A percentile compares a stretch with the other conserved stretches of the same genome.
Evolutionary conservation across 2,797 vertebrate genomes (phyloP).

Genomic region (Aythya fuligula): DNA sequence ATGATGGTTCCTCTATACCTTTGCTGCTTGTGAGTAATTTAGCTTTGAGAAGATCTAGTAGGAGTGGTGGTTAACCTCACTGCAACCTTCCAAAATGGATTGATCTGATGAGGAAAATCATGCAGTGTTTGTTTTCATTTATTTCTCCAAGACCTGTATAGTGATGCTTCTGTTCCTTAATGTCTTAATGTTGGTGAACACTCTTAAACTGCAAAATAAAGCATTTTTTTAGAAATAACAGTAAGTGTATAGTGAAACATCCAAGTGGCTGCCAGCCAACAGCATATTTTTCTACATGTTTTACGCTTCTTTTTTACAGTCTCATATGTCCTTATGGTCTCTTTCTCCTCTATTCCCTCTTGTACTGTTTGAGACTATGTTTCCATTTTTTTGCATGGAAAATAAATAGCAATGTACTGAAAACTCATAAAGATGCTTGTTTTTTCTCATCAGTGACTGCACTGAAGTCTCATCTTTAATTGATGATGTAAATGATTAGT

Average conservation of each 20-base stretch:
- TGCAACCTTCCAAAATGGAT: not conserved
- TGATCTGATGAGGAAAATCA: not conserved
- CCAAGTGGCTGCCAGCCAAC: not conserved
- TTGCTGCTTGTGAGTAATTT: not conserved
- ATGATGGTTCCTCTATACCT: not conserved
- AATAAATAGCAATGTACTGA: not conserved
- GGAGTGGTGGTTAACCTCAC: not conserved
- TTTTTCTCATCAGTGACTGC: not conserved
- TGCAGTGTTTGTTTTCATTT: not conserved
- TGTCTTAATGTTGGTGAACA: not conserved
- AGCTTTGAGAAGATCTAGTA: not conserved
- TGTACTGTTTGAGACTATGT: not conserved
- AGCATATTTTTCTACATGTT: not conserved
- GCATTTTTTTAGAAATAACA: not conserved
- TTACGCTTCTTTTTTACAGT: not conserved
- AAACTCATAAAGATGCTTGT: not conserved
- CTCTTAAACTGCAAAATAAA: not conserved
- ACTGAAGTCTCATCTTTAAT: constrained; percentile 43
- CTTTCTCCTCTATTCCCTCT: not conserved
- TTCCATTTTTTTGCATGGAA: fast-evolving
- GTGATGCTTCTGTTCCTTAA: not conserved
- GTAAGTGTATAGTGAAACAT: not conserved
- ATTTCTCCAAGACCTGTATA: not conserved
- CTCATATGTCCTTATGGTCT: not conserved
- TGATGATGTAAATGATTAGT: constrained; percentile 42